phyloP scores from a whole-genome alignment of 1,140 invertebrate species.

The Glomeris maerens region DNA sequence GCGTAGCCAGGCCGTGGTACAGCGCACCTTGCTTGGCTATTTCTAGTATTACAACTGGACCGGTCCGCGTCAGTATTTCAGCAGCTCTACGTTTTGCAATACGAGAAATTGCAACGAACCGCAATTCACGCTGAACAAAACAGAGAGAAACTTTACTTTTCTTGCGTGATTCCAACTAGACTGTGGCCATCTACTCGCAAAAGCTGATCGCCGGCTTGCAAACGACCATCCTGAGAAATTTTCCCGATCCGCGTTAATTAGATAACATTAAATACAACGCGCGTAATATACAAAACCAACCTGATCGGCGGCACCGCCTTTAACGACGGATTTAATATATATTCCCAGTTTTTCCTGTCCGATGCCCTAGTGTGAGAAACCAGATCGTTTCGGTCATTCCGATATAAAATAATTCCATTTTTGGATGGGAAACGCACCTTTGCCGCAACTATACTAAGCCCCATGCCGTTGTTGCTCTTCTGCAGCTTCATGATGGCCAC shows the following conservation, averaged over 20 bases:
- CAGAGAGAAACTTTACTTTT: constrained; percentile 44
- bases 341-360: constrained; percentile 85
- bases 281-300: too few relatives aligned
- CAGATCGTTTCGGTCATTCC: neutral
- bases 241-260: neutral
- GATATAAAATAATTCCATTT: too few relatives aligned
- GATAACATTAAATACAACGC: neutral
- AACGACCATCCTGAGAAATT: constrained; percentile 56
- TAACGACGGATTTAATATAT: constrained; percentile 94
- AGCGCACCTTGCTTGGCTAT: constrained; percentile 95
- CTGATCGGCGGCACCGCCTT: constrained; percentile 84
- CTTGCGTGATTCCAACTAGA: constrained; percentile 90
- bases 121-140: neutral
- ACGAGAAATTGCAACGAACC: neutral
- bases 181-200: constrained; percentile 93
- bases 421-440: too few relatives aligned
- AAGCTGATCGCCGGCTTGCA: constrained; percentile 93
- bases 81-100: constrained; percentile 53
- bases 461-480: constrained; percentile 83
- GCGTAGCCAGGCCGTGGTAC: constrained; percentile 85
- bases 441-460: constrained; percentile 81
- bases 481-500: constrained; percentile 74
- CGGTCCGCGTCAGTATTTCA: constrained; percentile 85
- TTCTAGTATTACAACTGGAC: constrained; percentile 80
- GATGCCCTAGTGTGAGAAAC: constrained; percentile 50